phyloP scores from a whole-genome alignment of 2,797 vertebrate genomes.

The Huso huso region DNA sequence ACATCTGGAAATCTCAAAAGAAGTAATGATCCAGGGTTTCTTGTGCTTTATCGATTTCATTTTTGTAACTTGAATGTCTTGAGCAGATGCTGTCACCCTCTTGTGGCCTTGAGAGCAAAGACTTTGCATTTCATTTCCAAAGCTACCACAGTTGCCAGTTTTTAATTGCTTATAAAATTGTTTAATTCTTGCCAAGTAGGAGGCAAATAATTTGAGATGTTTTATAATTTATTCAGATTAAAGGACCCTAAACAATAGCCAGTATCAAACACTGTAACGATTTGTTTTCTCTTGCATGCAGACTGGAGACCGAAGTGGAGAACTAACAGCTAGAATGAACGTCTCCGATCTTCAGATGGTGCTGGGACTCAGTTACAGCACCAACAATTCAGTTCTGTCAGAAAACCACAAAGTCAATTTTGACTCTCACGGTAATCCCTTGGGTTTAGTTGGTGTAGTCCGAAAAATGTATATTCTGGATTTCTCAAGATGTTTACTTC shows the following conservation, averaged over 20 bases:
- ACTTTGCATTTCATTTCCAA: no score
- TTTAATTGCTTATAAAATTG: no score
- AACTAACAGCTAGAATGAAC: slow-evolving; percentile 85
- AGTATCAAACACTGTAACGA: no score
- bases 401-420: slow-evolving; percentile 50
- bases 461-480: no score
- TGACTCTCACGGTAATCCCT: slow-evolving; percentile 50
- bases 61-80: background rate
- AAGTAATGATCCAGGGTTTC: slow-evolving; percentile 51
- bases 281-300: slow-evolving; percentile 35
- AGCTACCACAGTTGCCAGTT: no score
- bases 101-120: slow-evolving; percentile 4
- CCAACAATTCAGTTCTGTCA: slow-evolving; percentile 57
- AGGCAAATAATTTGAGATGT: no score
- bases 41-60: background rate
- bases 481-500: no score
- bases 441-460: background rate
- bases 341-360: slow-evolving; percentile 89
- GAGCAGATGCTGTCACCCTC: background rate
- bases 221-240: no score
- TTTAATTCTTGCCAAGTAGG: no score
- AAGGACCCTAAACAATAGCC: no score
- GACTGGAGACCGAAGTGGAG: slow-evolving; percentile 85
- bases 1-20: slow-evolving; percentile 92
- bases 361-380: slow-evolving; percentile 74